Percentiles rank a stretch among this genome's conserved stretches.
Evolutionary conservation across 2,113 vertebrate genomes (phyloP).

Genomic region (Vimba vimba): DNA sequence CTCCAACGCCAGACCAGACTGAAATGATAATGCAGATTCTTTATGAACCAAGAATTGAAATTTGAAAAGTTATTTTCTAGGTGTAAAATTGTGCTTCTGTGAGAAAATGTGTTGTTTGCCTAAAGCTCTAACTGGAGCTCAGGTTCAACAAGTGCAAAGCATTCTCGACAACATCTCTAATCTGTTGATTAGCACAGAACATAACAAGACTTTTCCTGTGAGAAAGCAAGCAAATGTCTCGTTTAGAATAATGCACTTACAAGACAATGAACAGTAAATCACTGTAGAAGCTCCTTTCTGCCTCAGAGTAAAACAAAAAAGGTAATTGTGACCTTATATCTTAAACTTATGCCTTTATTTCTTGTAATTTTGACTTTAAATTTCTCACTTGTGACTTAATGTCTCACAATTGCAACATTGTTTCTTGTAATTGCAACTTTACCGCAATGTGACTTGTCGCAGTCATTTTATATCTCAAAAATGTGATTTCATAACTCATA

Average conservation of each 20-base stretch:
- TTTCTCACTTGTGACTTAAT: no score
- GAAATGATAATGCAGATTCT: slow-evolving; percentile 11
- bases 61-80: neutral
- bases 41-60: neutral
- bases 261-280: no score
- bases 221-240: neutral
- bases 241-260: neutral
- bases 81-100: neutral
- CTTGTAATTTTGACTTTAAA: no score
- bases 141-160: neutral
- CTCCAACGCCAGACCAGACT: slow-evolving; percentile 8
- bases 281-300: no score
- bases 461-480: no score
- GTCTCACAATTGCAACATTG: no score
- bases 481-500: no score
- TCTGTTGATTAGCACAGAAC: neutral
- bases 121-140: neutral
- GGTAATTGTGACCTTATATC: no score
- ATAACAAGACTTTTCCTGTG: neutral
- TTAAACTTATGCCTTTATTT: no score
- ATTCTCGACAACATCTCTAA: neutral
- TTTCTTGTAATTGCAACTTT: no score
- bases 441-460: no score
- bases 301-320: no score
- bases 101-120: neutral